Percentiles rank a stretch among this genome's conserved stretches.
phyloP scores from a whole-genome alignment of 2,797 vertebrate genomes.

The Tenualosa ilisha region DNA sequence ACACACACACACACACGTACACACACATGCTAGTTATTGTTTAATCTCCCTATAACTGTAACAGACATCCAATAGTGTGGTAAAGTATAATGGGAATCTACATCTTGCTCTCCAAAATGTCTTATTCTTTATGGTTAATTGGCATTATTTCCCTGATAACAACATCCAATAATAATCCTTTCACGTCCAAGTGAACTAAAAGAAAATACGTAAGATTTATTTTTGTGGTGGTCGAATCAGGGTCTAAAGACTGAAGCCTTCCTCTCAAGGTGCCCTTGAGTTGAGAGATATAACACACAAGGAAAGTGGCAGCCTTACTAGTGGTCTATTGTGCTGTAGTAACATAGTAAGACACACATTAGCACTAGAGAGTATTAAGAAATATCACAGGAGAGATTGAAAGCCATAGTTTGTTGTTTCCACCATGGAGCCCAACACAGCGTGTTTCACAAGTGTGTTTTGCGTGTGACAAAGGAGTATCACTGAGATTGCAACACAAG shows the following conservation, averaged over 20 bases:
- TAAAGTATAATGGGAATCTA: background rate
- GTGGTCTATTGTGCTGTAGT: slow-evolving; percentile 7
- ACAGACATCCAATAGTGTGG: background rate
- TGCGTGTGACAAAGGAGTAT: slow-evolving; percentile 35
- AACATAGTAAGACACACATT: background rate
- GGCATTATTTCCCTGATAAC: background rate
- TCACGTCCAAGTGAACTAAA: background rate
- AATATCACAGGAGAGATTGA: background rate
- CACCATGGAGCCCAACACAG: slow-evolving; percentile 17
- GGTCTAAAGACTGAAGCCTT: slow-evolving; percentile 6
- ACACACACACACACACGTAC: background rate
- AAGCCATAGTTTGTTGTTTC: background rate
- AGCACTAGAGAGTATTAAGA: background rate
- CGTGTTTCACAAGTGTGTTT: slow-evolving; percentile 41
- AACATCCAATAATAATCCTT: background rate
- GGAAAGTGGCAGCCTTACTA: slow-evolving; percentile 15
- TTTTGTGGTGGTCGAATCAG: slow-evolving; percentile 2
- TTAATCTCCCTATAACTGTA: background rate
- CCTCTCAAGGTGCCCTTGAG: slow-evolving; percentile 49
- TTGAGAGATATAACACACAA: slow-evolving; percentile 10
- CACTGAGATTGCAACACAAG: background rate
- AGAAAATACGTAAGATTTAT: background rate
- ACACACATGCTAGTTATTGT: background rate
- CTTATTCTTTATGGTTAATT: background rate
- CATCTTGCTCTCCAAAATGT: background rate